These are phyloP conservation scores for Chaetura pelagica DNA, from an alignment of 2,113 vertebrate species.

Conservation along the genomic window DNA sequence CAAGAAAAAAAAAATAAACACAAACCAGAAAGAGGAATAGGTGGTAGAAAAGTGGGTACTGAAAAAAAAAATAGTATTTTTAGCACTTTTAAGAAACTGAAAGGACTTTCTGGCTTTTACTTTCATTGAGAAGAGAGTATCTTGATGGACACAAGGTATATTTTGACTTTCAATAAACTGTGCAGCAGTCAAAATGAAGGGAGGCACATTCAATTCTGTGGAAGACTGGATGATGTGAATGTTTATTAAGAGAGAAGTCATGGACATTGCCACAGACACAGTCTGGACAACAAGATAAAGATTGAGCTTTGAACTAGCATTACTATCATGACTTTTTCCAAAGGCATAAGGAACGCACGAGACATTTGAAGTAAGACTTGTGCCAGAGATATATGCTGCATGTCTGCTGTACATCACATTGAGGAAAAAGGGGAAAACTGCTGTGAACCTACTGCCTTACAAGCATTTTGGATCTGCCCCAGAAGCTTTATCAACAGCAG, in stretches of 20 bases:
- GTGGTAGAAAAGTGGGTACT: neutral
- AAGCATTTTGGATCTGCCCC: neutral
- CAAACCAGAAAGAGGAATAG: neutral
- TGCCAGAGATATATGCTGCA: neutral
- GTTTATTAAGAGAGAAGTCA: neutral
- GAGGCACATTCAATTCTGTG: neutral
- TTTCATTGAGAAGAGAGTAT: neutral
- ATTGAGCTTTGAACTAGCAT: neutral
- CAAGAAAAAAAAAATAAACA: neutral
- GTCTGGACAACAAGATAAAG: neutral
- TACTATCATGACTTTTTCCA: neutral
- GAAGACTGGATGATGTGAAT: neutral
- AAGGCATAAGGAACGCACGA: neutral
- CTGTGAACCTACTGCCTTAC: neutral
- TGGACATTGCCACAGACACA: neutral
- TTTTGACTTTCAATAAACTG: neutral
- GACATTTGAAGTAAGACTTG: neutral
- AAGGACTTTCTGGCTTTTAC: neutral
- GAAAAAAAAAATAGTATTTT: neutral
- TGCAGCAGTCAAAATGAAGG: neutral
- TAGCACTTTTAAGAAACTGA: neutral
- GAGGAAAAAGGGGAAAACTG: neutral
- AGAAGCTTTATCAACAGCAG: neutral
- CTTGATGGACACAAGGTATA: neutral
- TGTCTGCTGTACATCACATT: neutral